phyloP scores from a whole-genome alignment of 2,888 invertebrate species.

The Caenorhabditis plicata region DNA sequence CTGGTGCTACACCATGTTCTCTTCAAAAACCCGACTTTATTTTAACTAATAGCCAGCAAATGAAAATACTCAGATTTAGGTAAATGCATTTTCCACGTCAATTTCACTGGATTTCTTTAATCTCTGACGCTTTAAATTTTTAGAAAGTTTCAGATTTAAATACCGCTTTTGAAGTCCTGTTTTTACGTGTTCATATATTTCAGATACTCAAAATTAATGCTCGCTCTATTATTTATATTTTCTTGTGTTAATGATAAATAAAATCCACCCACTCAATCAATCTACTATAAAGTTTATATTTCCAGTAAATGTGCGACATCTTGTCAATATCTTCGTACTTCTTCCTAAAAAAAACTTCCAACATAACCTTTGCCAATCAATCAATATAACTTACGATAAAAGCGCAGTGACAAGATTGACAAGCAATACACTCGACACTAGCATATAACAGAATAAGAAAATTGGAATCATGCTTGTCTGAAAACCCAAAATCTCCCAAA shows the following conservation, averaged over 20 bases:
- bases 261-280: conserved; percentile 23
- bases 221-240: too few species aligned
- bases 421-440: conserved; percentile 42
- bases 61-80: too few species aligned
- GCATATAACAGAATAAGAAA: conserved; percentile 42
- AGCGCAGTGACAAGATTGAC: conserved; percentile 48
- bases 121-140: background rate
- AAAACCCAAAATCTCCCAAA: too few species aligned
- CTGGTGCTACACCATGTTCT: too few species aligned
- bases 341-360: conserved; percentile 34
- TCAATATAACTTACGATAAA: conserved; percentile 30
- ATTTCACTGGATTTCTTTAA: too few species aligned
- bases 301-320: conserved; percentile 44
- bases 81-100: too few species aligned
- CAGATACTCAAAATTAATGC: too few species aligned
- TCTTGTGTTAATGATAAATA: background rate
- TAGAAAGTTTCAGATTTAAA: background rate
- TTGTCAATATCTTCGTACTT: conserved; percentile 44
- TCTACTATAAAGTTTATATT: conserved; percentile 38
- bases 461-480: conserved; percentile 41
- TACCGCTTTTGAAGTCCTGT: too few species aligned
- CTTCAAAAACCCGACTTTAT: too few species aligned
- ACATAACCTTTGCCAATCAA: background rate
- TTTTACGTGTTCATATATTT: too few species aligned
- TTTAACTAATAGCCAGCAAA: too few species aligned